Conservation (phyloP, 2,888 invertebrate species). For the Coelopa pilipes region DNA sequence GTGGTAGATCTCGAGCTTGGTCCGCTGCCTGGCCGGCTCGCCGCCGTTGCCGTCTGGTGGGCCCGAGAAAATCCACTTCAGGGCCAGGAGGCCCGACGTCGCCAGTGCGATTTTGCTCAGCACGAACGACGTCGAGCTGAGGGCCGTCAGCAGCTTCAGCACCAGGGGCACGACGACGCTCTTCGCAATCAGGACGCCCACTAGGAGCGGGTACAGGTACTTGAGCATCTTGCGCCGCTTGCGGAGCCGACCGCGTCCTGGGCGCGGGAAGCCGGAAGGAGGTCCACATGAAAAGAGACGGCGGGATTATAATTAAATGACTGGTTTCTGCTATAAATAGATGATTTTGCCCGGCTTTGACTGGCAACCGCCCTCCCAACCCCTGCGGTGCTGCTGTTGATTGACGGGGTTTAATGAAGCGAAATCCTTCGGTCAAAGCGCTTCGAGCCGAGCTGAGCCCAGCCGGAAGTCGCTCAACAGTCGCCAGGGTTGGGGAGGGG, state of each 20-base stretch:
- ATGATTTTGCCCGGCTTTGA: too few relatives aligned
- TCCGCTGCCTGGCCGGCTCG: constrained; percentile 43
- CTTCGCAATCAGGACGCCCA: constrained; percentile 75
- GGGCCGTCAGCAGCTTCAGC: constrained; percentile 75
- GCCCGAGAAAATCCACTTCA: constrained; percentile 57
- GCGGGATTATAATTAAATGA: too few relatives aligned
- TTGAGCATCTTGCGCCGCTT: constrained; percentile 69
- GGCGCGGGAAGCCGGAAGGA: background rate
- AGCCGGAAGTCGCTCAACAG: too few relatives aligned
- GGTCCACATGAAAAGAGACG: too few relatives aligned
- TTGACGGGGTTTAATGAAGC: too few relatives aligned
- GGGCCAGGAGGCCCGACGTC: constrained; percentile 56
- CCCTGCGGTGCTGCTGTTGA: too few relatives aligned
- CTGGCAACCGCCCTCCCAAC: too few relatives aligned
- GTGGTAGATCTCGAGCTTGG: constrained; percentile 57
- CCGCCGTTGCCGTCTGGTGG: constrained; percentile 33
- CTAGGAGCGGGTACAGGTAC: constrained; percentile 72
- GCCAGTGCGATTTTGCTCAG: constrained; percentile 64
- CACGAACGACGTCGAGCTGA: constrained; percentile 70
- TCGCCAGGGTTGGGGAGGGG: too few relatives aligned
- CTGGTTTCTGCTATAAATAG: too few relatives aligned
- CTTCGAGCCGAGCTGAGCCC: too few relatives aligned
- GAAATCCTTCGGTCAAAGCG: too few relatives aligned
- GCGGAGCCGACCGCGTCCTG: constrained; percentile 62
- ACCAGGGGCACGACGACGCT: constrained; percentile 75